phyloP scores from a whole-genome alignment of 2,888 invertebrate species.

The Hermaeophaga mercurialis region DNA sequence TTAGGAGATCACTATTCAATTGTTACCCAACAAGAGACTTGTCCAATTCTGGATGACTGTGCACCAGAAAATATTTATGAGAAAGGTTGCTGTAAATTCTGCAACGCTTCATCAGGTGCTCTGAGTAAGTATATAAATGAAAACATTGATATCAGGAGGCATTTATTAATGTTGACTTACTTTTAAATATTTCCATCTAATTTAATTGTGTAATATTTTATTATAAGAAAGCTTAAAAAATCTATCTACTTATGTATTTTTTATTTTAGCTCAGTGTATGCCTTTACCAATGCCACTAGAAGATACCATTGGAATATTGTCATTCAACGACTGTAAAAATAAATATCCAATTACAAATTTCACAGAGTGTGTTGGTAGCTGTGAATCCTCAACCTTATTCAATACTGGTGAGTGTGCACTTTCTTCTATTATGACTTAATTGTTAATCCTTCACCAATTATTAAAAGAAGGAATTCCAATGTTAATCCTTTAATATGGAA shows the following conservation, averaged over 20 bases:
- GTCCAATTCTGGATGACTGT: constrained; percentile 67
- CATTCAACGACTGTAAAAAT: constrained; percentile 70
- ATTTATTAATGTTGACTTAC: background rate
- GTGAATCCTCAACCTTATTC: constrained; percentile 72
- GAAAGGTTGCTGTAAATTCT: constrained; percentile 72
- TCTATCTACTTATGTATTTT: constrained; percentile 3
- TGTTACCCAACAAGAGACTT: constrained; percentile 57
- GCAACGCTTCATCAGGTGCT: constrained; percentile 61
- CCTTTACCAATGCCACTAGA: constrained; percentile 61
- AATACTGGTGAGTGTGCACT: constrained; percentile 56
- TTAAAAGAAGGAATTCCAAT: no score
- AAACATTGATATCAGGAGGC: background rate
- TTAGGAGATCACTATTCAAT: constrained; percentile 59
- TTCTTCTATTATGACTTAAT: no score
- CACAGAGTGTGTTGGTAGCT: constrained; percentile 73
- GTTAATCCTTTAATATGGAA: no score
- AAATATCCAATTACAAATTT: constrained; percentile 64
- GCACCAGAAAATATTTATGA: constrained; percentile 61
- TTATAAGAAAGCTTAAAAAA: no score
- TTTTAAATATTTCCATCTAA: no score
- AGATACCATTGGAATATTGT: constrained; percentile 66
- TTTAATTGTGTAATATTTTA: no score
- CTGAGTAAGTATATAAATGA: constrained; percentile 59
- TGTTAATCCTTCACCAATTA: no score
- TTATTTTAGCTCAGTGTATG: constrained; percentile 61